These are phyloP conservation scores for Ispidina picta DNA, from an alignment of 2,797 vertebrate species.

Conservation along the genomic window DNA sequence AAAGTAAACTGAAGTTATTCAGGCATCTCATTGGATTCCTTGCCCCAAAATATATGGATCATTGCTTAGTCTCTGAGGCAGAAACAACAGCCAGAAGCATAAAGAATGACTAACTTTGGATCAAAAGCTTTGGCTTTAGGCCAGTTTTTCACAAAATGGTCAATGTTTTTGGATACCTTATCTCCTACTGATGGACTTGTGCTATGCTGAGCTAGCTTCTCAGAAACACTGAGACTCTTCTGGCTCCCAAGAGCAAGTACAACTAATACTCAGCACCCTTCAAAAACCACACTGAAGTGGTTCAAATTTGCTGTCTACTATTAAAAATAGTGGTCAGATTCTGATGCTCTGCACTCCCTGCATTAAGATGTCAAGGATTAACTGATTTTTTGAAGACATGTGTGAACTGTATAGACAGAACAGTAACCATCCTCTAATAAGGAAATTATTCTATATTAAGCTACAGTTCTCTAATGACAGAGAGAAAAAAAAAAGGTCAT, in stretches of 20 bases:
- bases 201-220: not conserved
- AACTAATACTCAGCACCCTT: not conserved
- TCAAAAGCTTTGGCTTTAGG: conserved; percentile 8
- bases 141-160: not conserved
- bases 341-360: not conserved
- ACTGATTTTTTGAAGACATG: not conserved
- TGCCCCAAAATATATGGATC: conserved; percentile 26
- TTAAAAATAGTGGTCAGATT: not conserved
- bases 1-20: conserved; percentile 39
- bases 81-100: conserved; percentile 35
- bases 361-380: not conserved
- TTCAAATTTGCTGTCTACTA: not conserved
- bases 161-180: not conserved
- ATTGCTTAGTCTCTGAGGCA: conserved; percentile 35
- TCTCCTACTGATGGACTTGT: not conserved
- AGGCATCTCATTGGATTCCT: conserved; percentile 33
- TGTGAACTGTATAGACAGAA: not conserved
- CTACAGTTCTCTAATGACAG: not conserved
- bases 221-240: not conserved
- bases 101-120: not conserved
- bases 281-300: not conserved
- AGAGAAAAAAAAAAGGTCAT: not conserved
- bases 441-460: not conserved
- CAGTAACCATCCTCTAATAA: not conserved
- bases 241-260: not conserved